Evolutionary conservation across 2,888 invertebrate species (phyloP).

Genomic region (Proisotoma minuta): DNA sequence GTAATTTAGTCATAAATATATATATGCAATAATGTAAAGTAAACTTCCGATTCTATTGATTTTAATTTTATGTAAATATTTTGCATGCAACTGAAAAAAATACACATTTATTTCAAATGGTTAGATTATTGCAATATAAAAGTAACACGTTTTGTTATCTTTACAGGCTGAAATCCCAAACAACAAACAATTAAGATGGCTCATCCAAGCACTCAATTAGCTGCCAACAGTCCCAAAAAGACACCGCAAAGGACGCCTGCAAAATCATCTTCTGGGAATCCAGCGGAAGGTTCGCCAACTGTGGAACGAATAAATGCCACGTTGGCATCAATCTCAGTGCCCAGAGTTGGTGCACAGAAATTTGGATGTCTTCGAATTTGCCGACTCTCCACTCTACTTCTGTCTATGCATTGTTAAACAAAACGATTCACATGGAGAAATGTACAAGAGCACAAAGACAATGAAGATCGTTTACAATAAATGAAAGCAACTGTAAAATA

Average conservation of each 20-base stretch:
- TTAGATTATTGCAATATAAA: too few species aligned
- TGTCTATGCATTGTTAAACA: conserved; percentile 44
- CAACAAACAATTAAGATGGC: too few species aligned
- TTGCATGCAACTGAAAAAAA: too few species aligned
- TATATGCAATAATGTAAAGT: too few species aligned
- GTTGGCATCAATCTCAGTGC: conserved; percentile 22
- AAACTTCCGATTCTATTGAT: too few species aligned
- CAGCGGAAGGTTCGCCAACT: conserved; percentile 13
- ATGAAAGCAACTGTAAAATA: too few species aligned
- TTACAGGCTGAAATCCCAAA: too few species aligned
- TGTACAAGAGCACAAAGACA: background rate
- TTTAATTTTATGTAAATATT: too few species aligned
- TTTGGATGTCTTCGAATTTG: conserved; percentile 44
- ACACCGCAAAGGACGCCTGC: conserved; percentile 44
- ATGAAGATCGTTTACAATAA: too few species aligned
- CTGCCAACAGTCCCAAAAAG: conserved; percentile 44
- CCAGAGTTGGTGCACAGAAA: conserved; percentile 34
- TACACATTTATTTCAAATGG: too few species aligned
- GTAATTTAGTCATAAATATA: too few species aligned
- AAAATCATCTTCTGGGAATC: conserved; percentile 30
- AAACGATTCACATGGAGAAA: conserved; percentile 12
- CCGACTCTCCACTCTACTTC: conserved; percentile 41
- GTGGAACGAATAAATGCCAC: conserved; percentile 19
- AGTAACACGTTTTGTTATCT: too few species aligned
- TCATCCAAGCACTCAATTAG: conserved; percentile 44